Conservation (phyloP, 2,888 invertebrate species). For the Drosophila picticornis region DNA sequence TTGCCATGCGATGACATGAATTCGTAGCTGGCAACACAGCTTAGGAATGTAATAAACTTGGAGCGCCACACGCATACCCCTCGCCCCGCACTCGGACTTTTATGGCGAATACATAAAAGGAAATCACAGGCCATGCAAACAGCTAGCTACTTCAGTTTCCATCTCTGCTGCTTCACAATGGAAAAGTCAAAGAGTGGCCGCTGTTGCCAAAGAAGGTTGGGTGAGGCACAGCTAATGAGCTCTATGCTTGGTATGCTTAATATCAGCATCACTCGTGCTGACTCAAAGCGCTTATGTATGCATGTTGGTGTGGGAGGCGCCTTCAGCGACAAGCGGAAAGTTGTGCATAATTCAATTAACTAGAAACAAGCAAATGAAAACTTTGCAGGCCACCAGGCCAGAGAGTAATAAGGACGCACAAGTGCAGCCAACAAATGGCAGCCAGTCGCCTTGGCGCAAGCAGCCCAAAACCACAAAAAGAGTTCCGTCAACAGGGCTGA, state of each 20-base stretch:
- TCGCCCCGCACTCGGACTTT: constrained; percentile 47
- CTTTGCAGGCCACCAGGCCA: constrained; percentile 61
- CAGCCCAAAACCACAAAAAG: constrained; percentile 13
- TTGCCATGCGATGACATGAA: constrained; percentile 72
- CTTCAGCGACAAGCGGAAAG: constrained; percentile 66
- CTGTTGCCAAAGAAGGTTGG: constrained; percentile 16
- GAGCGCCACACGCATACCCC: constrained; percentile 23
- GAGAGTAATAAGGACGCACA: constrained; percentile 44
- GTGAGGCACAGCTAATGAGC: constrained; percentile 60
- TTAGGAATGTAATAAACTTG: constrained; percentile 74
- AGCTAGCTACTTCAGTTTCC: constrained; percentile 12
- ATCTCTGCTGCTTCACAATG: constrained; percentile 15
- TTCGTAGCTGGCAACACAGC: constrained; percentile 53
- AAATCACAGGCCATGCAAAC: constrained; percentile 58
- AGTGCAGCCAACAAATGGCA: constrained; percentile 26
- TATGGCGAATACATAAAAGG: constrained; percentile 73
- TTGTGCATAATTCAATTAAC: constrained; percentile 78
- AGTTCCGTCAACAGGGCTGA: not conserved
- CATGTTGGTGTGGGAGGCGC: constrained; percentile 43
- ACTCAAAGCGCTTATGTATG: constrained; percentile 65
- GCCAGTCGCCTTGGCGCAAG: not conserved
- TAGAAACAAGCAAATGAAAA: constrained; percentile 79
- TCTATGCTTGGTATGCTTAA: constrained; percentile 60
- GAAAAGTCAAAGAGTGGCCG: constrained; percentile 58
- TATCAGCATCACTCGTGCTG: constrained; percentile 53